A percentile compares a stretch with the other conserved stretches of the same genome.
These are phyloP conservation scores for Varecia variegata DNA, from an alignment of 2,797 vertebrate species.

Conservation along the genomic window DNA sequence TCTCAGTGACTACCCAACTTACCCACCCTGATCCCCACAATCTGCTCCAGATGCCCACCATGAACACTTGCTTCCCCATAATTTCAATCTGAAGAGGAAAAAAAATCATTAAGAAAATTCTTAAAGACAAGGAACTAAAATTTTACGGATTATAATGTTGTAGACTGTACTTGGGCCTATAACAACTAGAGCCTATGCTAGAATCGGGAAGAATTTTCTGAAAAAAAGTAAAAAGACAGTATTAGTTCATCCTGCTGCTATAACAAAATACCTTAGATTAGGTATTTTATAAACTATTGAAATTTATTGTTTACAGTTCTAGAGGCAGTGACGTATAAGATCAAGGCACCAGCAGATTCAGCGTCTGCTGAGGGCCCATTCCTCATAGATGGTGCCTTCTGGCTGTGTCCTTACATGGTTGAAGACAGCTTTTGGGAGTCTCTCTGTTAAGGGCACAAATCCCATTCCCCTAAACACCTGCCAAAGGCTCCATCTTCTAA, in stretches of 20 bases:
- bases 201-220: not conserved
- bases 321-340: not conserved
- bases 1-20: not conserved
- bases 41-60: not conserved
- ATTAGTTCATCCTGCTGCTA: not conserved
- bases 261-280: not conserved
- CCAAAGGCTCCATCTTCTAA: not conserved
- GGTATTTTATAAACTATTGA: not conserved
- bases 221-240: not conserved
- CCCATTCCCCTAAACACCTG: not conserved
- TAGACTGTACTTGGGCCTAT: not conserved
- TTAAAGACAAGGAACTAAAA: not conserved
- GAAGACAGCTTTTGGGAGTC: too few species aligned
- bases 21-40: accelerated
- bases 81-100: not conserved
- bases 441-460: not conserved
- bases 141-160: not conserved
- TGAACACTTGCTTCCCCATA: not conserved
- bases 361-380: not conserved
- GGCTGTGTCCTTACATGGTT: not conserved
- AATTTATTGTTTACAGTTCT: not conserved
- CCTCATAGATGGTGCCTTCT: not conserved
- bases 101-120: not conserved
- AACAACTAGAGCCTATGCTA: not conserved
- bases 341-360: not conserved